Evolutionary conservation across 37 sponge, comb jelly and placozoan species (phyloP).

Genomic region (Halisarca cf. caerulea): DNA sequence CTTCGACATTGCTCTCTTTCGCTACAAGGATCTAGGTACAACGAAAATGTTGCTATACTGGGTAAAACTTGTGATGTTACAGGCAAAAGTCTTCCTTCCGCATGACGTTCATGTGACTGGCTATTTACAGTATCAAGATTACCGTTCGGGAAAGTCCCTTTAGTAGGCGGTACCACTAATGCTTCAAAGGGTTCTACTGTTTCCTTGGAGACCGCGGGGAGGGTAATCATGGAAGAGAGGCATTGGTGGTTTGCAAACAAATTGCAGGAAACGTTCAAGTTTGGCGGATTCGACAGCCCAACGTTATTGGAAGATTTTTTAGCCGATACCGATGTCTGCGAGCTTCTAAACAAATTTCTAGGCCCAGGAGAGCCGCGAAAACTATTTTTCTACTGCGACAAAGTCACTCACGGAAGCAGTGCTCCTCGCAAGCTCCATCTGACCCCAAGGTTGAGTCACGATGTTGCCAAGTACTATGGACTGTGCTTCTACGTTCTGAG

Average conservation of each 20-base stretch:
- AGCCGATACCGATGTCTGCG: constrained; percentile 72
- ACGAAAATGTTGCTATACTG: too few relatives aligned
- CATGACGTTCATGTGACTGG: background rate
- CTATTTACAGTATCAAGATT: background rate
- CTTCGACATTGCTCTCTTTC: too few relatives aligned
- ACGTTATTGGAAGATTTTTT: constrained; percentile 92
- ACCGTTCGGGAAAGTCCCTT: background rate
- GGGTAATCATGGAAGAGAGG: constrained; percentile 82
- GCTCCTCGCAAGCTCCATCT: constrained; percentile 50
- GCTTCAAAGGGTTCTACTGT: too few relatives aligned
- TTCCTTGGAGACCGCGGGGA: background rate
- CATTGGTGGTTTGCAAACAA: constrained; percentile 96
- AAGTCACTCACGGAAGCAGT: background rate
- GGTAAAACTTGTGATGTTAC: too few relatives aligned
- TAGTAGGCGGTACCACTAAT: background rate
- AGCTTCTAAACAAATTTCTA: constrained; percentile 77
- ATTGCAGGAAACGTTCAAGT: constrained; percentile 91
- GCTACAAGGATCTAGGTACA: too few relatives aligned
- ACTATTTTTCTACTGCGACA: constrained; percentile 88
- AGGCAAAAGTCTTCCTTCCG: background rate
- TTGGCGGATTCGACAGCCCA: constrained; percentile 92
- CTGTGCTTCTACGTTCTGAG: constrained; percentile 75
- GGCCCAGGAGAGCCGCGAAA: constrained; percentile 70
- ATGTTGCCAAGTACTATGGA: constrained; percentile 33
- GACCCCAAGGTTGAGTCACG: constrained; percentile 32